phyloP scores from a whole-genome alignment of 2,888 invertebrate genomes.

The Lissocephala sabroskyi region DNA sequence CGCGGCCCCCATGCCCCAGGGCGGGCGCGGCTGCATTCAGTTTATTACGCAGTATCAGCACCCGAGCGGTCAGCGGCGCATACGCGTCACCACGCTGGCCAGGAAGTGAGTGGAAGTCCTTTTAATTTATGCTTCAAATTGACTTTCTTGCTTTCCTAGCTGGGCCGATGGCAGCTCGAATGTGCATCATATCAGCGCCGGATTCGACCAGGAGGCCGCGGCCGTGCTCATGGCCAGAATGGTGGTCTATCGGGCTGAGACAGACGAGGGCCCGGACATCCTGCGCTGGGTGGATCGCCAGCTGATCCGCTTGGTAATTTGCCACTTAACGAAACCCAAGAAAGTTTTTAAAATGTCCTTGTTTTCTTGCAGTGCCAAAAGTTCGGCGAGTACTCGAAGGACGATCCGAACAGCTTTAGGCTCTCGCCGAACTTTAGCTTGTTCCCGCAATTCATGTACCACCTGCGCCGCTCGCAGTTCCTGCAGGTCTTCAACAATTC shows the following conservation, averaged over 20 bases:
- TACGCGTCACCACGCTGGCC: conserved; percentile 97
- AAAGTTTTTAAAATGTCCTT: neutral
- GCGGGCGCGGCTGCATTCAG: conserved; percentile 96
- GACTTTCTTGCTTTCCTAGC: too few relatives aligned
- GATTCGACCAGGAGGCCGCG: conserved; percentile 98
- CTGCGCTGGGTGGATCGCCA: conserved; percentile 98
- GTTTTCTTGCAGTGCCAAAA: conserved; percentile 91
- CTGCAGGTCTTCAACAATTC: conserved; percentile 99
- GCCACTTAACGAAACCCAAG: too few relatives aligned
- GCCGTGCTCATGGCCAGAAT: conserved; percentile 97
- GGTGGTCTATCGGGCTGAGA: conserved; percentile 96
- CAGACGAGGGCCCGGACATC: conserved; percentile 96
- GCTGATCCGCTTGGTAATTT: conserved; percentile 93
- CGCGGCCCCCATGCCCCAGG: conserved; percentile 94
- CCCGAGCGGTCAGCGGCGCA: conserved; percentile 93
- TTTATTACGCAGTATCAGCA: conserved; percentile 99
- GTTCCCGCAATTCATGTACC: conserved; percentile 99
- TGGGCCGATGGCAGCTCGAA: conserved; percentile 97
- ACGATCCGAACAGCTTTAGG: conserved; percentile 96
- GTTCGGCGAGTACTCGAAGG: conserved; percentile 98
- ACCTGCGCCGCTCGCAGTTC: conserved; percentile 97
- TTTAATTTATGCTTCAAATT: too few relatives aligned
- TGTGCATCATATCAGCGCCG: conserved; percentile 91
- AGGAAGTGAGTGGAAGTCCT: conserved; percentile 79
- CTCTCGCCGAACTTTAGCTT: conserved; percentile 97